Base-by-base conservation (phyloP, 23 tunicate species). In the Phallusia fumigata region DNA sequence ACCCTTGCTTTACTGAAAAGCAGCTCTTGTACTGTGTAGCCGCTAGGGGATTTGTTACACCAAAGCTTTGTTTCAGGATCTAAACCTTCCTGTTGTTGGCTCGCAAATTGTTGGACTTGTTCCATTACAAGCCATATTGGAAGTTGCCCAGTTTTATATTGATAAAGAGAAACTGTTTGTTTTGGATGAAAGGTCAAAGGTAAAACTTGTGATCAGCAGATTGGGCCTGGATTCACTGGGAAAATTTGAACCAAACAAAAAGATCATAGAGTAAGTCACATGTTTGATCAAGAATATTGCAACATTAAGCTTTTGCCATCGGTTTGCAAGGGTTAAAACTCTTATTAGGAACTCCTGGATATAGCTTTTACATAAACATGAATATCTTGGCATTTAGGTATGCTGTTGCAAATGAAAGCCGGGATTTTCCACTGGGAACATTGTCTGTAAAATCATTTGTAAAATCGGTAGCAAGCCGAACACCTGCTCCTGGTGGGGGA, bases 401-500 rank as follows among this genome's bases (percentile, higher is more conserved):
- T 58, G 65, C 74, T 8, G 86, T 88, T n/a, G 45, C 58, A 21
- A 73, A 93, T 77, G 92, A 83, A 22, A 34, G 6, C 32, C 32
- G 31, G 47, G 89, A 87, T 18, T 44, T 30, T 30, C 83, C 97
- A 36, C 64, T 93, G 33, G 77, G 84, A 35, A 80, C 90, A 32
- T 65, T 77, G 30, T 33, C 98, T 16, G 33, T 93, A 24, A 77
- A 58, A 31, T 36, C 81, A 21, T 93, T 87, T 65, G 73, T 92
- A 35, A 76, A 50, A 19, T 45, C 87, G 2, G 85, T 93, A 40
- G 98, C 84, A 44, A 34, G 64, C 11, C 64, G 98, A 65, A 88
- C 85, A 16, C 69, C 90, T n/a, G 58, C 98, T 0, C 98, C 98
- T 65, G 98, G 98, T 28, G 98, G 98, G 12, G 98, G 98, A 15